phyloP scores from a whole-genome alignment of 1,140 invertebrate genomes.

The Mercenaria mercenaria region DNA sequence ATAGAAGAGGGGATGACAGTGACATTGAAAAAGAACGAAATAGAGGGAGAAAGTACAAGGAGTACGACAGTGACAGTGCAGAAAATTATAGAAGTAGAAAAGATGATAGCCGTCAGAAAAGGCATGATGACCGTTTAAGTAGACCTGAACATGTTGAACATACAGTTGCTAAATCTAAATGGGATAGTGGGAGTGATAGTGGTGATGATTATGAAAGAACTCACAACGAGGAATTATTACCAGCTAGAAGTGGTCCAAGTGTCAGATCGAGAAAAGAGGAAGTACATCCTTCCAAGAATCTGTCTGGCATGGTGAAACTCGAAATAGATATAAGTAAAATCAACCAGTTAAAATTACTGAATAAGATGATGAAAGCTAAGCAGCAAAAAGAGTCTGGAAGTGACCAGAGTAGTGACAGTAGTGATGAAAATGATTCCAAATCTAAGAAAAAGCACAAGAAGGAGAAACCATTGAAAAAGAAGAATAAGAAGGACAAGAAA shows the following conservation, averaged over 20 bases:
- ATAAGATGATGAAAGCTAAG: conserved; percentile 53
- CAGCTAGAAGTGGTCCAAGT: conserved; percentile 4
- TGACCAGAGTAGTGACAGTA: conserved; percentile 46
- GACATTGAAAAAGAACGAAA: not conserved
- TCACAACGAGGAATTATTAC: conserved; percentile 34
- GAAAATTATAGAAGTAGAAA: not conserved
- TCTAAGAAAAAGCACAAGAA: conserved; percentile 49
- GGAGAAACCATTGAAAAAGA: conserved; percentile 44
- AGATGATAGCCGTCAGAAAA: not conserved
- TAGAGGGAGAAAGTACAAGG: conserved; percentile 34
- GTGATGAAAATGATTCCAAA: conserved; percentile 54
- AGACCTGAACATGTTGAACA: conserved; percentile 1
- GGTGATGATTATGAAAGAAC: conserved; percentile 31
- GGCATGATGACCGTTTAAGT: not conserved
- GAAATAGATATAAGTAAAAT: conserved; percentile 66
- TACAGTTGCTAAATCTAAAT: conserved; percentile 53
- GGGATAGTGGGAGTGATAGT: conserved; percentile 64
- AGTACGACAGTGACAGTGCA: conserved; percentile 17
- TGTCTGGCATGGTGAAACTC: conserved; percentile 33
- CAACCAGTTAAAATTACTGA: conserved; percentile 53
- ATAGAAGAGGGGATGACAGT: not conserved
- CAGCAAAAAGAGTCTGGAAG: conserved; percentile 24
- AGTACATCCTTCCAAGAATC: not conserved
- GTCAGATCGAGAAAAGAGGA: conserved; percentile 8
- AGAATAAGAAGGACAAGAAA: conserved; percentile 55